A percentile compares a stretch with the other conserved stretches of the same genome.
Conservation (phyloP, 2,888 invertebrate genomes). For the Fragum whitleyi region DNA sequence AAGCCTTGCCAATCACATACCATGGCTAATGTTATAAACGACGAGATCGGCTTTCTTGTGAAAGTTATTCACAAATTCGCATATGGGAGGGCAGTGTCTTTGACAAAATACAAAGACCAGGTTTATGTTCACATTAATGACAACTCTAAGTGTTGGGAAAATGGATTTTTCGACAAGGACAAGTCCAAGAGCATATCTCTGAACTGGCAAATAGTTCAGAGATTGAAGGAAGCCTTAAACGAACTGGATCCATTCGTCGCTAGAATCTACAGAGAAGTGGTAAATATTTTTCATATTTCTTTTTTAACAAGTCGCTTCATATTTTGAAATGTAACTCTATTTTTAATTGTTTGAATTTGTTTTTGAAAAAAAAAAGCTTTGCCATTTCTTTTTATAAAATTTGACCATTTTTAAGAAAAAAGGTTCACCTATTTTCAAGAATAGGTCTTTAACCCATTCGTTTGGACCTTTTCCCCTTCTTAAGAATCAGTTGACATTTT, state of each 20-base stretch:
- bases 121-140: slow-evolving; percentile 28
- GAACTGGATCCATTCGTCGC: slow-evolving; percentile 9
- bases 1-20: too few species aligned
- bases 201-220: not conserved
- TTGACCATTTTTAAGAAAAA: not conserved
- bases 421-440: too few species aligned
- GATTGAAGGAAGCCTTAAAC: not conserved
- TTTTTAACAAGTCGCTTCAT: not conserved
- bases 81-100: too few species aligned
- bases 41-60: too few species aligned
- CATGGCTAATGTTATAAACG: too few species aligned
- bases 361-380: not conserved
- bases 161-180: slow-evolving; percentile 17
- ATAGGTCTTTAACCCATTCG: too few species aligned
- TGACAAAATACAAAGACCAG: too few species aligned
- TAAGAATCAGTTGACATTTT: too few species aligned
- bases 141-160: slow-evolving; percentile 27
- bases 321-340: not conserved
- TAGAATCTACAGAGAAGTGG: slow-evolving; percentile 1
- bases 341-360: not conserved
- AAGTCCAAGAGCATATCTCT: slow-evolving; percentile 11
- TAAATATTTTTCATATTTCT: not conserved
- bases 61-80: too few species aligned
- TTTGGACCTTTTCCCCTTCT: too few species aligned
- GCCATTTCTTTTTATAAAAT: not conserved